phyloP scores from a whole-genome alignment of 2,888 invertebrate species.

The Lasioglossum malachurum region DNA sequence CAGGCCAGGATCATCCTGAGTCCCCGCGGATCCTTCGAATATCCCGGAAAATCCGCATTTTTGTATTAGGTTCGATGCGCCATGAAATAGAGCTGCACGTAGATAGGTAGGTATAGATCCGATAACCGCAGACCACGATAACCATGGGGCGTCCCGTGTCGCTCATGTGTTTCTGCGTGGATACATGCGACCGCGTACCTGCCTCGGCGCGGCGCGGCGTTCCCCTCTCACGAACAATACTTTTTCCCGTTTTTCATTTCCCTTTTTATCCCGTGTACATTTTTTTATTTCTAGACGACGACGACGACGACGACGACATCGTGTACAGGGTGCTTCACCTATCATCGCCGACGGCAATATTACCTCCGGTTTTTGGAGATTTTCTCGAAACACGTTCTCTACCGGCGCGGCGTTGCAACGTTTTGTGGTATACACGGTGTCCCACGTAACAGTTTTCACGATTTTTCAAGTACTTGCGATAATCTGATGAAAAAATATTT shows the following conservation, averaged over 20 bases:
- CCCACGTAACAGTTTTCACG: too few species aligned
- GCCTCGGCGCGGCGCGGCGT: neutral
- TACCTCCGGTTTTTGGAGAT: neutral
- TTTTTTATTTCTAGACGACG: neutral
- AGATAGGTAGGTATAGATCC: conserved; percentile 23
- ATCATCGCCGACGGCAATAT: neutral
- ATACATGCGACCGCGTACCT: neutral
- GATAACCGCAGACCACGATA: conserved; percentile 67
- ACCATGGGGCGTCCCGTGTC: conserved; percentile 52
- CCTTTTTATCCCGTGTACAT: neutral
- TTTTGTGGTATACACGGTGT: too few species aligned
- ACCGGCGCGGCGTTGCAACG: neutral
- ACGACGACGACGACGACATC: too few species aligned
- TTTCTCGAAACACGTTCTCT: neutral
- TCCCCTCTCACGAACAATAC: neutral
- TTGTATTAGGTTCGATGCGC: conserved; percentile 55
- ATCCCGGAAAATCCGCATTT: conserved; percentile 68
- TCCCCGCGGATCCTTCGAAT: conserved; percentile 50
- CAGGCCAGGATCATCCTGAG: conserved; percentile 43
- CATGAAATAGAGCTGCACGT: conserved; percentile 56
- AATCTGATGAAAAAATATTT: too few species aligned
- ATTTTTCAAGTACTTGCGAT: too few species aligned
- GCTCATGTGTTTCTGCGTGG: conserved; percentile 39
- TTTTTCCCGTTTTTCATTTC: neutral
- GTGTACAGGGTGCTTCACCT: neutral